These are phyloP conservation scores for Altica lythri DNA, from an alignment of 2,888 invertebrate genomes.

Conservation along the genomic window DNA sequence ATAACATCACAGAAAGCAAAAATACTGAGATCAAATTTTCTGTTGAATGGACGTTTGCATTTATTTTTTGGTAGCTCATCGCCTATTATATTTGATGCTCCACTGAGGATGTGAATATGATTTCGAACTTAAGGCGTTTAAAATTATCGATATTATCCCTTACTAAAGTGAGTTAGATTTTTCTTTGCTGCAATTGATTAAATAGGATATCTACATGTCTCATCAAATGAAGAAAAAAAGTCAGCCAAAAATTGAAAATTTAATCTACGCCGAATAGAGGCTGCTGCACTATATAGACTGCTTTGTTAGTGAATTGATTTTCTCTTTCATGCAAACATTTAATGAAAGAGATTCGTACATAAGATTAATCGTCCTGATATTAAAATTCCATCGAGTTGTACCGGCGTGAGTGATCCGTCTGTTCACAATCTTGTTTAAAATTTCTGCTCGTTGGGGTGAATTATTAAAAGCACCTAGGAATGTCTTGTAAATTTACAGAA, in stretches of 20 bases:
- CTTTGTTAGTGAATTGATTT: background rate
- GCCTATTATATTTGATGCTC: background rate
- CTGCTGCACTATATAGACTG: constrained; percentile 31
- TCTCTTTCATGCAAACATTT: background rate
- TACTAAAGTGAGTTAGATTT: background rate
- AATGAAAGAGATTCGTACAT: constrained; percentile 30
- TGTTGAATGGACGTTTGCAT: too few relatives aligned
- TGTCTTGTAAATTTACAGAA: too few relatives aligned
- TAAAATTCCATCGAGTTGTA: constrained; percentile 1
- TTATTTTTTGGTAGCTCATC: background rate
- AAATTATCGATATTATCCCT: too few relatives aligned
- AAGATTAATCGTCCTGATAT: background rate
- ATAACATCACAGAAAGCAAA: background rate
- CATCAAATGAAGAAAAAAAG: constrained; percentile 41
- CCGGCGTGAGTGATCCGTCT: background rate
- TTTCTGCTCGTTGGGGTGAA: constrained; percentile 31
- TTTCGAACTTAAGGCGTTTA: too few relatives aligned
- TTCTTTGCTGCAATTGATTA: constrained; percentile 29
- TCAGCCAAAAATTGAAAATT: constrained; percentile 42
- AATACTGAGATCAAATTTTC: background rate
- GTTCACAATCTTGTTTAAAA: constrained; percentile 1
- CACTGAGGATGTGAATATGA: background rate
- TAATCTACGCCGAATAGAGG: constrained; percentile 18
- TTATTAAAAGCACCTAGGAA: too few relatives aligned
- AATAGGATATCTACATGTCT: constrained; percentile 39